Percentiles rank a stretch among this genome's conserved stretches.
These are phyloP conservation scores for Tokudaia tokunoshimensis DNA, from an alignment of 2,797 vertebrate genomes.

Conservation along the genomic window DNA sequence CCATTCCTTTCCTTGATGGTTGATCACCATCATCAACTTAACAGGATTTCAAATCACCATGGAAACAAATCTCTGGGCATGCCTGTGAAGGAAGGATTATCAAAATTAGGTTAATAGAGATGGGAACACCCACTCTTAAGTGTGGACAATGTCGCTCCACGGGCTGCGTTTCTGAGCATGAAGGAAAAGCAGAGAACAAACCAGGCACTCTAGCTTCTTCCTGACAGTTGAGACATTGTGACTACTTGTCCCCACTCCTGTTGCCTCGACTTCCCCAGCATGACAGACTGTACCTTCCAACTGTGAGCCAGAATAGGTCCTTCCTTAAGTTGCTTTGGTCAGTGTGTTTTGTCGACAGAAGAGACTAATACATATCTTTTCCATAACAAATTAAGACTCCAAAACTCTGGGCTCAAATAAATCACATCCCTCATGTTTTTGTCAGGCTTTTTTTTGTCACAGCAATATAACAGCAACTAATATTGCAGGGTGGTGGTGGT, in stretches of 20 bases:
- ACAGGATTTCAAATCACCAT: conserved; percentile 16
- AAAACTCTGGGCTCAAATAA: not conserved
- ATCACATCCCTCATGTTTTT: not conserved
- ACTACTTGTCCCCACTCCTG: not conserved
- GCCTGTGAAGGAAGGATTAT: not conserved
- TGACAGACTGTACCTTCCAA: not conserved
- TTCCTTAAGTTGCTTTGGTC: not conserved
- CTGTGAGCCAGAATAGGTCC: not conserved
- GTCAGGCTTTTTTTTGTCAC: not conserved
- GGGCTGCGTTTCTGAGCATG: not conserved
- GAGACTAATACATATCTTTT: not conserved
- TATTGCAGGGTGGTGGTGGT: not conserved
- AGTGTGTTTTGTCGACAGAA: not conserved
- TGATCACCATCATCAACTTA: not conserved
- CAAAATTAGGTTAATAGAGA: conserved; percentile 28
- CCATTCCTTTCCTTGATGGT: not conserved
- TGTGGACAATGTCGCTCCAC: not conserved
- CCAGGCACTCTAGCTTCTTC: not conserved
- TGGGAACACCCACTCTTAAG: not conserved
- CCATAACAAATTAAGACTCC: not conserved
- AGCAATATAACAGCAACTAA: not conserved
- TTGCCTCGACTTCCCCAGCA: not conserved
- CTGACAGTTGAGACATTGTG: not conserved
- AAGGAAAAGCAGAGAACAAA: not conserved
- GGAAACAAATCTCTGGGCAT: conserved; percentile 29